Percentiles rank a stretch among this genome's conserved stretches.
These are phyloP conservation scores for Drosophila saltans DNA, from an alignment of 1,140 invertebrate genomes.

Conservation along the genomic window DNA sequence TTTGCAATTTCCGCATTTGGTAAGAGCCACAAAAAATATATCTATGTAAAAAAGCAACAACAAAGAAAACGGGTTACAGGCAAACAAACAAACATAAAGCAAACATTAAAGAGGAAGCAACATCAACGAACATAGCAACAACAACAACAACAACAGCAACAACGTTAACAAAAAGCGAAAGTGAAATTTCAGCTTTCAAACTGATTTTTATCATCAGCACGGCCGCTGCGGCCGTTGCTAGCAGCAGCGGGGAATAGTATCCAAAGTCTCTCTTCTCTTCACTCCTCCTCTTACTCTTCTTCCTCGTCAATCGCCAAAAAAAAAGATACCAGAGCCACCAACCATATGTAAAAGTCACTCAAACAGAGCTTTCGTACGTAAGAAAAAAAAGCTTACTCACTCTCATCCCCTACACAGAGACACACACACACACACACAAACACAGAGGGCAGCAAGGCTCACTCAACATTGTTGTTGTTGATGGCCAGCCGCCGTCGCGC, in stretches of 20 bases:
- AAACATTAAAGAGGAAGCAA: slow-evolving; percentile 65
- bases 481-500: slow-evolving; percentile 39
- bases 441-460: too few species aligned
- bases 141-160: slow-evolving; percentile 51
- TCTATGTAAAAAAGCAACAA: slow-evolving; percentile 43
- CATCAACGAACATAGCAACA: slow-evolving; percentile 30
- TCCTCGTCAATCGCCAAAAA: not conserved
- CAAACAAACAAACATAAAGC: slow-evolving; percentile 53
- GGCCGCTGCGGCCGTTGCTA: too few species aligned
- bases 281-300: not conserved
- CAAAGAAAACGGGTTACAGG: slow-evolving; percentile 37
- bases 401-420: not conserved
- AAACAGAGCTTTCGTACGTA: slow-evolving; percentile 4
- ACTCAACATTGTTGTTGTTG: too few species aligned
- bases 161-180: slow-evolving; percentile 76
- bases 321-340: too few species aligned
- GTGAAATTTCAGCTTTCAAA: slow-evolving; percentile 82
- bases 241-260: not conserved
- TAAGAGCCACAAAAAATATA: slow-evolving; percentile 32
- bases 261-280: not conserved
- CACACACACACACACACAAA: too few species aligned
- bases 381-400: slow-evolving; percentile 35
- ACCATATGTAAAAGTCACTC: slow-evolving; percentile 47
- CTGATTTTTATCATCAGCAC: slow-evolving; percentile 66
- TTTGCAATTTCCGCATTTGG: slow-evolving; percentile 58